Evolutionary conservation across 2,888 invertebrate species (phyloP).

Genomic region (Agrotis exclamationis): DNA sequence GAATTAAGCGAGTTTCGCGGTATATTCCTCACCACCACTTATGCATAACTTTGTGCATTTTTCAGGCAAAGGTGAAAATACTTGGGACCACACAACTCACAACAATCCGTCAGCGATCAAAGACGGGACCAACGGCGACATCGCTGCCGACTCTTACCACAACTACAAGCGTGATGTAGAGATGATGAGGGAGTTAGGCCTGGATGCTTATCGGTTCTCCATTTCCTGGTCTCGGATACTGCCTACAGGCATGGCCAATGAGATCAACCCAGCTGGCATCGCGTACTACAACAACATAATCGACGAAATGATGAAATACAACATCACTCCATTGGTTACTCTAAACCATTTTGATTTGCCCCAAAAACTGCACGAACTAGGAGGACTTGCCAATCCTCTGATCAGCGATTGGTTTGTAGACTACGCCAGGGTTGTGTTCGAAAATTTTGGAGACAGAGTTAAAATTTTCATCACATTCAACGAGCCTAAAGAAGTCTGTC

Average conservation of each 20-base stretch:
- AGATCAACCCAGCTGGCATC: constrained; percentile 91
- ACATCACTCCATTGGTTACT: constrained; percentile 92
- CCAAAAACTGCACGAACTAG: constrained; percentile 87
- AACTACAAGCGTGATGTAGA: constrained; percentile 90
- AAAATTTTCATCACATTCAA: constrained; percentile 91
- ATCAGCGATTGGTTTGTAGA: constrained; percentile 85
- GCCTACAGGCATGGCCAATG: constrained; percentile 89
- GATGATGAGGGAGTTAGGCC: constrained; percentile 82
- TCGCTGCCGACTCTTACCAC: constrained; percentile 91
- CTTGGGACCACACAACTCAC: constrained; percentile 76
- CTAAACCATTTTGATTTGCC: constrained; percentile 90
- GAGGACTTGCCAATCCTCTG: constrained; percentile 86
- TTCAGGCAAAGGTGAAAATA: constrained; percentile 74
- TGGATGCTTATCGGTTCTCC: constrained; percentile 90
- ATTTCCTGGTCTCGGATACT: constrained; percentile 92
- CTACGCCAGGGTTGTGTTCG: constrained; percentile 84
- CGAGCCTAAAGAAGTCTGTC: constrained; percentile 86
- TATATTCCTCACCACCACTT: too few relatives aligned
- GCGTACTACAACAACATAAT: constrained; percentile 92
- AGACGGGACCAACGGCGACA: constrained; percentile 88
- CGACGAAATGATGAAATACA: constrained; percentile 90
- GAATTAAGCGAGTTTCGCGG: too few relatives aligned
- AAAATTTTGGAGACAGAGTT: constrained; percentile 86
- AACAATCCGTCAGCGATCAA: constrained; percentile 65
- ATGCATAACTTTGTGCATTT: too few relatives aligned